These are phyloP conservation scores for Zaprionus vittiger DNA, from an alignment of 1,140 invertebrate genomes.

Conservation along the genomic window DNA sequence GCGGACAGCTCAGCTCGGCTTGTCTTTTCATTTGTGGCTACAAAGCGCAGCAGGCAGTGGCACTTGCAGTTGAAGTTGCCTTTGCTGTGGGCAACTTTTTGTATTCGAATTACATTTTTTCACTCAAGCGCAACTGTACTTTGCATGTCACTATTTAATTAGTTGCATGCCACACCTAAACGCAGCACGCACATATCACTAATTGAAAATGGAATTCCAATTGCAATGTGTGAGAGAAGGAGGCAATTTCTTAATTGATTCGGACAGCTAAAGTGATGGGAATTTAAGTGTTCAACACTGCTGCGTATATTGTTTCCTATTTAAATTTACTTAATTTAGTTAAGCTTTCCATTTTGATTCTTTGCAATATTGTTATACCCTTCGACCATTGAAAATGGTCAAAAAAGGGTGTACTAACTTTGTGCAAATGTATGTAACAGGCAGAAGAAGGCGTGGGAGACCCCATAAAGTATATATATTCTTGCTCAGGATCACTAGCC, in stretches of 20 bases:
- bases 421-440: too few species aligned
- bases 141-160: not conserved
- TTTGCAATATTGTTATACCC: not conserved
- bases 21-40: conserved; percentile 31
- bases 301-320: not conserved
- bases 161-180: not conserved
- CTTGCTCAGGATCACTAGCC: too few species aligned
- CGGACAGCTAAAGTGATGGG: not conserved
- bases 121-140: conserved; percentile 31
- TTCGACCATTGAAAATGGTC: too few species aligned
- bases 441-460: too few species aligned
- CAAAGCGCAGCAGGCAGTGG: not conserved
- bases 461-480: too few species aligned
- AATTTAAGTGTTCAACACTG: not conserved
- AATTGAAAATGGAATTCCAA: not conserved
- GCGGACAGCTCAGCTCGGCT: conserved; percentile 20
- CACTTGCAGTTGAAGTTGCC: not conserved
- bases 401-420: too few species aligned
- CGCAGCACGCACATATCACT: not conserved
- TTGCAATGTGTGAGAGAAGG: not conserved
- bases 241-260: not conserved
- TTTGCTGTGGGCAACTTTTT: not conserved
- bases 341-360: not conserved
- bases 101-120: conserved; percentile 27
- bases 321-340: not conserved